A percentile compares a stretch with the other conserved stretches of the same genome.
Conservation (phyloP, 2,113 vertebrate species). For the Rhinogobius similis region DNA sequence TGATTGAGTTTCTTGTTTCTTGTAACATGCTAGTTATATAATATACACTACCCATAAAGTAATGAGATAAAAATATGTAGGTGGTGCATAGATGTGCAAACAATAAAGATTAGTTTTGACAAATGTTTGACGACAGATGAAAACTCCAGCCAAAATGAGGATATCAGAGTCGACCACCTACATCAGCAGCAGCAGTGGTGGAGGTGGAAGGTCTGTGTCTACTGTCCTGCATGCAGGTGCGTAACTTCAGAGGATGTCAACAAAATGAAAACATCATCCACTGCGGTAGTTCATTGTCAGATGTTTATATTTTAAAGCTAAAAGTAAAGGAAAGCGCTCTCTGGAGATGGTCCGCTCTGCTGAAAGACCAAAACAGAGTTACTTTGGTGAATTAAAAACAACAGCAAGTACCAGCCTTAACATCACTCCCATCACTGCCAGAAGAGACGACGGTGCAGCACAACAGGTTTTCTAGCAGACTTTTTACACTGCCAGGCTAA, state of each 20-base stretch:
- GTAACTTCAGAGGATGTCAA: constrained; percentile 14
- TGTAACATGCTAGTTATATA: not conserved
- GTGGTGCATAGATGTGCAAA: not conserved
- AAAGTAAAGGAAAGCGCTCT: constrained; percentile 75
- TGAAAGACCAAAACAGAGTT: constrained; percentile 49
- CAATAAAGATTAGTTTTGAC: not conserved
- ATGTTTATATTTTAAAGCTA: constrained; percentile 25
- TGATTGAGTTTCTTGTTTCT: no score
- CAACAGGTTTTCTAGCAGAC: constrained; percentile 39
- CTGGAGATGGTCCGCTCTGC: constrained; percentile 77
- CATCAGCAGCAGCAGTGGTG: constrained; percentile 68
- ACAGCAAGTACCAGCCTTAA: constrained; percentile 31
- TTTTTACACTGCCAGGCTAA: not conserved
- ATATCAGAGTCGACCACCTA: constrained; percentile 84
- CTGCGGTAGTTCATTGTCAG: not conserved
- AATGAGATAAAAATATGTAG: not conserved
- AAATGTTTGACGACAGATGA: constrained; percentile 64
- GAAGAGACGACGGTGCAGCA: constrained; percentile 16
- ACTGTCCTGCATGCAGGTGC: constrained; percentile 55
- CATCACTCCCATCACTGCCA: constrained; percentile 11
- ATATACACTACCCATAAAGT: not conserved
- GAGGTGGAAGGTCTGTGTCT: constrained; percentile 49
- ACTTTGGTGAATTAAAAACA: constrained; percentile 33
- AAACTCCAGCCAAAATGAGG: constrained; percentile 78
- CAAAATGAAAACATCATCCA: not conserved